phyloP scores from a whole-genome alignment of 2,113 vertebrate species.

The Oxyura jamaicensis region DNA sequence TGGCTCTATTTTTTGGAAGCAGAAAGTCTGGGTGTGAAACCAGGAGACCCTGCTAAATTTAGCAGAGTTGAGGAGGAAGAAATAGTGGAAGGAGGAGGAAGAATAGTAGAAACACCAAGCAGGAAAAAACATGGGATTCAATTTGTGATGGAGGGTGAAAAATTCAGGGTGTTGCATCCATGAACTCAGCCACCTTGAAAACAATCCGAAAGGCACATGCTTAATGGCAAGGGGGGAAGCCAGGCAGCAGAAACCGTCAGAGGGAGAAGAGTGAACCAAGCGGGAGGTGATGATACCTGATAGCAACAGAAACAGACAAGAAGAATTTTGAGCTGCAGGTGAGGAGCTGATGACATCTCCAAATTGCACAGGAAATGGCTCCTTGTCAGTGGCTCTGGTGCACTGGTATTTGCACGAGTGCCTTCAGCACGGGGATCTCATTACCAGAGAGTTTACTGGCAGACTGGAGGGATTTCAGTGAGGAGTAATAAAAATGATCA shows the following conservation, averaged over 20 bases:
- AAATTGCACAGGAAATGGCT: conserved; percentile 14
- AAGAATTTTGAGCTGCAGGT: background rate
- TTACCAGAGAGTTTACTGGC: conserved; percentile 58
- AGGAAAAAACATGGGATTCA: too few species aligned
- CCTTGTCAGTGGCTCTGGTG: conserved; percentile 8
- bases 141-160: too few species aligned
- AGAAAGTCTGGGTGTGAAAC: too few species aligned
- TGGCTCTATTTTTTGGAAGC: too few species aligned
- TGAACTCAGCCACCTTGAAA: background rate
- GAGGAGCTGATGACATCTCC: background rate
- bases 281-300: rapidly evolving
- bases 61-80: too few species aligned
- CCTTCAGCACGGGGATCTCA: conserved; percentile 58
- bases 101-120: too few species aligned
- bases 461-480: conserved; percentile 60
- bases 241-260: background rate
- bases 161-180: too few species aligned
- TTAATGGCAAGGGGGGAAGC: background rate
- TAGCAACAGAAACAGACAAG: background rate
- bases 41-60: too few species aligned
- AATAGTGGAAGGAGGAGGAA: too few species aligned
- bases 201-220: background rate
- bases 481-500: conserved; percentile 71
- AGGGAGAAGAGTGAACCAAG: background rate
- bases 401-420: conserved; percentile 17